phyloP scores from a whole-genome alignment of 1,140 invertebrate genomes.

The Eriocheir sinensis region DNA sequence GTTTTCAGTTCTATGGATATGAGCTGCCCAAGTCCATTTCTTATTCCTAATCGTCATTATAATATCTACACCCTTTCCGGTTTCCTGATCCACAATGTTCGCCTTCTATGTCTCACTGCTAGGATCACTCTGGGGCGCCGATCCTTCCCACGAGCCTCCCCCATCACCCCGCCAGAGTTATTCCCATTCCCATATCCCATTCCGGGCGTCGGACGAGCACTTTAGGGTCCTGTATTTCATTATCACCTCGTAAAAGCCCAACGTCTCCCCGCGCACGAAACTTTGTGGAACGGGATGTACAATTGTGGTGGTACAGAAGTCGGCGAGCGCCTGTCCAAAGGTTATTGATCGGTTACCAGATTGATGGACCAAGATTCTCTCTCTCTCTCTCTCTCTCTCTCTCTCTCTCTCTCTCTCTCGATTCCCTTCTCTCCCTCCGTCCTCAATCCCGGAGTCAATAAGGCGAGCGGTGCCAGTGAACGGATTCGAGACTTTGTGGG shows the following conservation, averaged over 20 bases:
- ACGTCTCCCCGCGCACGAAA: neutral
- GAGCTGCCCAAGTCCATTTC: no score
- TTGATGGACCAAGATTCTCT: neutral
- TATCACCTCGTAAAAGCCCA: neutral
- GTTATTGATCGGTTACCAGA: conserved; percentile 4
- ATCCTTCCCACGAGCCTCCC: neutral
- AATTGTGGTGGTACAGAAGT: neutral
- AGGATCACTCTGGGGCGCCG: no score
- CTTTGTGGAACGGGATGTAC: neutral
- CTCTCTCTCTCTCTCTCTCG: conserved; percentile 43
- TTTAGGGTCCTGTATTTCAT: conserved; percentile 14
- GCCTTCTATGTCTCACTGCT: no score
- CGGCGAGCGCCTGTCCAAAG: neutral
- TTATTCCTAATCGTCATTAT: no score
- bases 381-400: neutral
- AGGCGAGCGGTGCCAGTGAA: neutral
- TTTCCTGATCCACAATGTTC: no score
- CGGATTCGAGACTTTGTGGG: conserved; percentile 5
- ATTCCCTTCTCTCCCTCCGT: conserved; percentile 12
- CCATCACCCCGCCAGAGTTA: neutral
- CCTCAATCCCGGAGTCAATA: neutral
- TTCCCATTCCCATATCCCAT: neutral
- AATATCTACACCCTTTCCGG: no score
- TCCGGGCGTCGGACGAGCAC: neutral
- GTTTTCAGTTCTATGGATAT: no score